Conservation (phyloP, 2,113 vertebrate genomes). For the Scophthalmus maximus region DNA sequence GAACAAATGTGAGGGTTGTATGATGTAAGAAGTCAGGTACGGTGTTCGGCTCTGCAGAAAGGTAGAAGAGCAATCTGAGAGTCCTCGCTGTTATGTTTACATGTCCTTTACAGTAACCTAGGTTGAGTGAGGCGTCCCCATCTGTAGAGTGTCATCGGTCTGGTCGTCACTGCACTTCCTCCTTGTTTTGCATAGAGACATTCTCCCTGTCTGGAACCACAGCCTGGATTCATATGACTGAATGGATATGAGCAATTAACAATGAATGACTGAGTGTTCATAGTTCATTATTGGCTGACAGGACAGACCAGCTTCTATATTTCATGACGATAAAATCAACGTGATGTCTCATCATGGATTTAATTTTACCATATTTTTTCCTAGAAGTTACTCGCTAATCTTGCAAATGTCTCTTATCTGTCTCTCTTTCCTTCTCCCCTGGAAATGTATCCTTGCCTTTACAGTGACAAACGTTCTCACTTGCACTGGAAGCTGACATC, state of each 20-base stretch:
- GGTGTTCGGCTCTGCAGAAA: too few species aligned
- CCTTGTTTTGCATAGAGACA: conserved; percentile 2
- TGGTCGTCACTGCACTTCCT: not conserved
- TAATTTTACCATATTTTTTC: not conserved
- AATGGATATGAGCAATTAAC: conserved; percentile 9
- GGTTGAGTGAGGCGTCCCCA: not conserved
- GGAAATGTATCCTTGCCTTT: conserved; percentile 9
- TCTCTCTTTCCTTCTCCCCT: conserved; percentile 3
- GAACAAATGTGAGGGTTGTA: not conserved
- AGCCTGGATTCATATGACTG: not conserved
- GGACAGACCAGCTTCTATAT: not conserved
- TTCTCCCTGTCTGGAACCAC: not conserved
- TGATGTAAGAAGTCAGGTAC: too few species aligned
- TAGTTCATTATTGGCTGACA: conserved; percentile 4
- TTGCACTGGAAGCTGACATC: conserved; percentile 49
- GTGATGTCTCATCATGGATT: not conserved
- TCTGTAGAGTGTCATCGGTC: not conserved
- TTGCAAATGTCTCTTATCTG: conserved; percentile 1
- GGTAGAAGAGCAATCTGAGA: not conserved
- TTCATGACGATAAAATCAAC: not conserved
- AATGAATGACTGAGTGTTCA: conserved; percentile 1
- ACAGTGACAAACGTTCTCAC: conserved; percentile 47
- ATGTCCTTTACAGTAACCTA: not conserved
- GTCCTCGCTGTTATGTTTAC: not conserved
- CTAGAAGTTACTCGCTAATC: not conserved